These are phyloP conservation scores for Melanaphis sacchari DNA, from an alignment of 1,140 invertebrate species.

Conservation along the genomic window DNA sequence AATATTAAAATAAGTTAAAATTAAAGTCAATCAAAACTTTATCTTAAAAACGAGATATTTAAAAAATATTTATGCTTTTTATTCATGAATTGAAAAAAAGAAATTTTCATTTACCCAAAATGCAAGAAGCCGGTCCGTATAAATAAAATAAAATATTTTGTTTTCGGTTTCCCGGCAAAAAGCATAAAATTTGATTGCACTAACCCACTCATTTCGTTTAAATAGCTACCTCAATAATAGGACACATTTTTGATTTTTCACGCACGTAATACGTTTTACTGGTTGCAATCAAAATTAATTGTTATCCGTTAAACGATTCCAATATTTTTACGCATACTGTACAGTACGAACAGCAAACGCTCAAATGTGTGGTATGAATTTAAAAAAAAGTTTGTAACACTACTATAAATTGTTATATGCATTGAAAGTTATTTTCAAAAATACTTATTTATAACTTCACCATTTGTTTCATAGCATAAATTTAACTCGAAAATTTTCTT, in stretches of 20 bases:
- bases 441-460: background rate
- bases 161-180: background rate
- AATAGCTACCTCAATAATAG: background rate
- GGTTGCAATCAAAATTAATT: background rate
- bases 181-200: background rate
- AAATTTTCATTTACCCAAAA: background rate
- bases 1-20: background rate
- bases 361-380: background rate
- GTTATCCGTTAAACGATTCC: background rate
- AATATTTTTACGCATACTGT: background rate
- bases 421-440: background rate
- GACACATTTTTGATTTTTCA: background rate
- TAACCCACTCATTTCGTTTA: background rate
- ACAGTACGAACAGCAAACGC: background rate
- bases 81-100: background rate
- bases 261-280: background rate
- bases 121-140: background rate
- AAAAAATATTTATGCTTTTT: background rate
- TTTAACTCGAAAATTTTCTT: background rate
- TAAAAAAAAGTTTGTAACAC: too few relatives aligned
- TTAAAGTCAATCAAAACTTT: background rate
- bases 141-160: background rate
- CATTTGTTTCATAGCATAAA: background rate
- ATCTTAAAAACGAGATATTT: background rate
- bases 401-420: too few relatives aligned